Conservation (phyloP, 2,113 vertebrate species). For the Diglossa brunneiventris region DNA sequence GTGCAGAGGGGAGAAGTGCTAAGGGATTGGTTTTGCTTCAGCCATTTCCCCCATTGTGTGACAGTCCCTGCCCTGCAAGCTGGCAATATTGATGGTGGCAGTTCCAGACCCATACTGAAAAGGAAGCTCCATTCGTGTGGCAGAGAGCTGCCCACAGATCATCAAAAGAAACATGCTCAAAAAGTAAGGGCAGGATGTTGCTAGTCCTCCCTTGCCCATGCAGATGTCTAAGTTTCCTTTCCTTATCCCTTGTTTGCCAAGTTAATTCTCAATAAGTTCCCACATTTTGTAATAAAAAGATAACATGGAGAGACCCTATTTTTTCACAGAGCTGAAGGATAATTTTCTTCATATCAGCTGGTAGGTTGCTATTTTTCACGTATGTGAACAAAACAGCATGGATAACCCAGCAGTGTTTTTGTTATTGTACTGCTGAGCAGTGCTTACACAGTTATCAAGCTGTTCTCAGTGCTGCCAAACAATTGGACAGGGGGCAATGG, state of each 20-base stretch:
- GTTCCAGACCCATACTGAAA: background rate
- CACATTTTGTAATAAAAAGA: background rate
- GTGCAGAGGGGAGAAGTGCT: background rate
- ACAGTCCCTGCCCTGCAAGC: background rate
- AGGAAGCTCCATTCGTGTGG: background rate
- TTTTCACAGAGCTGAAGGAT: background rate
- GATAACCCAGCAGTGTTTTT: background rate
- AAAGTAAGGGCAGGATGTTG: background rate
- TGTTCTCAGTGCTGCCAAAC: background rate
- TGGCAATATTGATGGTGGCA: background rate
- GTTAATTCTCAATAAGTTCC: background rate
- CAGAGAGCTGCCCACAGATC: background rate
- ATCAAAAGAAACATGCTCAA: background rate
- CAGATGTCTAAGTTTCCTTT: background rate
- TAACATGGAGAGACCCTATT: background rate
- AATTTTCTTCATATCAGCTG: background rate
- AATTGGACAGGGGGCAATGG: accelerated
- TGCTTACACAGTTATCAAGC: background rate
- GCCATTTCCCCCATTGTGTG: background rate
- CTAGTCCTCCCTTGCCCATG: background rate
- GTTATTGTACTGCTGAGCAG: background rate
- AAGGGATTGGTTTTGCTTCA: background rate
- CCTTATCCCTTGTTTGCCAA: background rate
- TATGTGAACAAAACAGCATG: background rate
- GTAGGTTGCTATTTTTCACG: background rate